Conservation (phyloP, 2,113 vertebrate genomes). For the Passer montanus region DNA sequence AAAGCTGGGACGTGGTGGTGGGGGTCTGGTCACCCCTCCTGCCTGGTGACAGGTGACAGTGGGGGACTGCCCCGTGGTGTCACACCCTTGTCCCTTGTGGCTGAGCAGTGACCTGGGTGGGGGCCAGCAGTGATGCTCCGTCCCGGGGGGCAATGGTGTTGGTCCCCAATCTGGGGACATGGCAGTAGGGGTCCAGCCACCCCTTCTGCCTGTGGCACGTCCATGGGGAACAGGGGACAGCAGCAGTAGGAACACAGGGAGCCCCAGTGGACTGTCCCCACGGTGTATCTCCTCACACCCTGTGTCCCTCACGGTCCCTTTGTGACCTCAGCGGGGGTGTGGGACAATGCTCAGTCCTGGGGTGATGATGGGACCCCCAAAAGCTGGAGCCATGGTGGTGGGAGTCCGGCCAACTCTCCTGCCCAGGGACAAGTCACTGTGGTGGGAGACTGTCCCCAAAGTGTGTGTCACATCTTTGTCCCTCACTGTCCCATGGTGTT, state of each 20-base stretch:
- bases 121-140: neutral
- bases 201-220: neutral
- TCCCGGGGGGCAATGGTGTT: neutral
- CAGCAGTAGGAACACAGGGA: neutral
- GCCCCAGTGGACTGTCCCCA: neutral
- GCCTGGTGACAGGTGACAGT: neutral
- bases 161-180: neutral
- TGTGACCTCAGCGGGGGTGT: neutral
- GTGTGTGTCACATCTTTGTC: neutral
- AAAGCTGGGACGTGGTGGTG: neutral
- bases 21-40: neutral
- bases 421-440: neutral
- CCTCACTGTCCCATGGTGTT: neutral
- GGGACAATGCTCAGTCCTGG: neutral
- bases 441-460: neutral
- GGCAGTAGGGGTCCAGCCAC: neutral
- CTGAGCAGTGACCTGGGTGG: accelerated
- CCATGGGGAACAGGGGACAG: neutral
- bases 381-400: neutral
- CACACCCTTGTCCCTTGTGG: neutral
- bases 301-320: neutral
- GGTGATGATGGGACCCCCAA: neutral
- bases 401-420: neutral
- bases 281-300: neutral
- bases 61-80: neutral